These are phyloP conservation scores for Lontra canadensis DNA, from an alignment of 2,113 vertebrate species.

Conservation along the genomic window DNA sequence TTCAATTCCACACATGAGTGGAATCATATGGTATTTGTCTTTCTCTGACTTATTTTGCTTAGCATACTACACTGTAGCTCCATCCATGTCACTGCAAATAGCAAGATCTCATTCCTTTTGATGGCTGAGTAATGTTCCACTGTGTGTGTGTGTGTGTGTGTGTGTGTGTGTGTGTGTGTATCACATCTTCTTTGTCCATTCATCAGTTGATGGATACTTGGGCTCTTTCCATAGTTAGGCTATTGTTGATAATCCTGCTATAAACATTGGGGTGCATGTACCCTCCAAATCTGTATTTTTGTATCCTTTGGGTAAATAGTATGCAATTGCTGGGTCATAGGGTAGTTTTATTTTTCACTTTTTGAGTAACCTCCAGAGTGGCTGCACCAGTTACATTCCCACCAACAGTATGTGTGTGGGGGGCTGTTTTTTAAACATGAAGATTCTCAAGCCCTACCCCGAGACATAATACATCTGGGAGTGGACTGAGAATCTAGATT, in stretches of 20 bases:
- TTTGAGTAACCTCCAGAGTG: neutral
- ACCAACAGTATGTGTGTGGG: neutral
- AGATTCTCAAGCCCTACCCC: neutral
- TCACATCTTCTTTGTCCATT: neutral
- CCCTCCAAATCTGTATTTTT: neutral
- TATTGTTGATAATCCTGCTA: neutral
- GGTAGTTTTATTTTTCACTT: neutral
- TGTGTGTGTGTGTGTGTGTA: neutral
- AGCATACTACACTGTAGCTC: neutral
- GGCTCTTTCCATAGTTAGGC: neutral
- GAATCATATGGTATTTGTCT: neutral
- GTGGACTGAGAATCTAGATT: neutral
- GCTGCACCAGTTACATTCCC: neutral
- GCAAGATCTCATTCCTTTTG: neutral
- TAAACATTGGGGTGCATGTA: neutral
- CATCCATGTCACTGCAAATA: neutral
- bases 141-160: neutral
- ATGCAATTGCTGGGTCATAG: neutral
- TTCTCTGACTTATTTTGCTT: neutral
- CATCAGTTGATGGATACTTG: neutral
- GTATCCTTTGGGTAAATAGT: neutral
- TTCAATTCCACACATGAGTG: neutral
- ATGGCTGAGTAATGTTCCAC: neutral
- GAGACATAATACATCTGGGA: neutral
- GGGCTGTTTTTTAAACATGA: neutral